Conservation (phyloP, 2,113 vertebrate genomes). For the Nesogale talazaci region DNA sequence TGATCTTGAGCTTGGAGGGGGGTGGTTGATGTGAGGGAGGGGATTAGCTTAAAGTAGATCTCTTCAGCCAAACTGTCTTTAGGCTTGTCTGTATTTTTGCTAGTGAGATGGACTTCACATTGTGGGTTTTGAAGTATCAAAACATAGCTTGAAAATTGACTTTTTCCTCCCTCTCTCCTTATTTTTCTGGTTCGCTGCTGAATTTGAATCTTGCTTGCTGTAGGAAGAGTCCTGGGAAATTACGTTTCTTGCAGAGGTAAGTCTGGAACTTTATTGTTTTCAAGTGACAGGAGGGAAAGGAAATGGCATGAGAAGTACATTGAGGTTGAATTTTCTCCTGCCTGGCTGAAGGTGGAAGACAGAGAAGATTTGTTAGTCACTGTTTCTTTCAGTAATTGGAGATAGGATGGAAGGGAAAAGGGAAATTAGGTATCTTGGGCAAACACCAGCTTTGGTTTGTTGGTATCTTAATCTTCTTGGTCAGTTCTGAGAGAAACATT, state of each 20-base stretch:
- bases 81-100: slow-evolving; percentile 26
- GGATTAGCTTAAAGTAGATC: background rate
- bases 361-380: background rate
- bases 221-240: slow-evolving; percentile 76
- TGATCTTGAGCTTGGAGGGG: background rate
- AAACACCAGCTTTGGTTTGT: background rate
- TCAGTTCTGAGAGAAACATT: background rate
- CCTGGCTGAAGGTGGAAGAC: background rate
- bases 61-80: slow-evolving; percentile 12
- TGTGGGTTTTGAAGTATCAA: slow-evolving; percentile 43
- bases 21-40: slow-evolving; percentile 9
- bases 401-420: background rate
- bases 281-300: slow-evolving; percentile 34
- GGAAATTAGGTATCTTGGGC: background rate
- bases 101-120: slow-evolving; percentile 1
- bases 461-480: background rate
- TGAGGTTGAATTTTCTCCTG: slow-evolving; percentile 1
- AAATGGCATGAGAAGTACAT: background rate
- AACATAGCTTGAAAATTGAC: slow-evolving; percentile 63
- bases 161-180: background rate
- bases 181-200: slow-evolving; percentile 73
- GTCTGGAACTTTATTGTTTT: slow-evolving; percentile 57
- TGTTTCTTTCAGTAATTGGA: slow-evolving; percentile 6
- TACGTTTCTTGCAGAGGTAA: slow-evolving; percentile 76
- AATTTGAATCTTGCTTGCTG: slow-evolving; percentile 67